Evolutionary conservation across 2,888 invertebrate genomes (phyloP).

Genomic region (Papilio gigon): DNA sequence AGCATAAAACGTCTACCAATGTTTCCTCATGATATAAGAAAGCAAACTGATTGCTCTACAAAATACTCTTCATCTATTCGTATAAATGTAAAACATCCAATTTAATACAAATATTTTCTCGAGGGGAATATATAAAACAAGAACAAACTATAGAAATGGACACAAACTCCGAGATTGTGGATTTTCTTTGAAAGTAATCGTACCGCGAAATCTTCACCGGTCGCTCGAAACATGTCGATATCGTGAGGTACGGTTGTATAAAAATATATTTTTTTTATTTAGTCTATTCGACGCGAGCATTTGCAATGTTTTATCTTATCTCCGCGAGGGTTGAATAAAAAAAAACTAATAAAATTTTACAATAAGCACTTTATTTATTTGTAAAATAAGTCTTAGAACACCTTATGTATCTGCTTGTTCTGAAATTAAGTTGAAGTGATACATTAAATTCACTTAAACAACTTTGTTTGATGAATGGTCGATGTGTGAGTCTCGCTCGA

Average conservation of each 20-base stretch:
- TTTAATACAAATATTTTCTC: conserved; percentile 17
- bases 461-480: too few species aligned
- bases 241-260: conserved; percentile 11
- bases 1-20: not conserved
- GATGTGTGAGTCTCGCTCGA: too few species aligned
- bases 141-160: conserved; percentile 25
- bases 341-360: conserved; percentile 1
- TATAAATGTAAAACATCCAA: conserved; percentile 11
- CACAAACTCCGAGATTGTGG: conserved; percentile 17
- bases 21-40: not conserved
- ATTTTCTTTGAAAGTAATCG: conserved; percentile 24
- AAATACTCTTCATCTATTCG: not conserved
- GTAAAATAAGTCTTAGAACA: not conserved
- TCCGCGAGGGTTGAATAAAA: not conserved
- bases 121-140: conserved; percentile 1
- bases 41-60: not conserved
- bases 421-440: too few species aligned
- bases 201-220: conserved; percentile 20
- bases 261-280: not conserved
- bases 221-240: conserved; percentile 16
- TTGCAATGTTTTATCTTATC: conserved; percentile 12
- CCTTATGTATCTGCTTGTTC: not conserved
- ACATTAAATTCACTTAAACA: too few species aligned
- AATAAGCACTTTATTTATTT: not conserved
- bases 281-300: conserved; percentile 13